Base-by-base conservation (phyloP, 1,140 invertebrate genomes). In the Lepidurus packardi region DNA sequence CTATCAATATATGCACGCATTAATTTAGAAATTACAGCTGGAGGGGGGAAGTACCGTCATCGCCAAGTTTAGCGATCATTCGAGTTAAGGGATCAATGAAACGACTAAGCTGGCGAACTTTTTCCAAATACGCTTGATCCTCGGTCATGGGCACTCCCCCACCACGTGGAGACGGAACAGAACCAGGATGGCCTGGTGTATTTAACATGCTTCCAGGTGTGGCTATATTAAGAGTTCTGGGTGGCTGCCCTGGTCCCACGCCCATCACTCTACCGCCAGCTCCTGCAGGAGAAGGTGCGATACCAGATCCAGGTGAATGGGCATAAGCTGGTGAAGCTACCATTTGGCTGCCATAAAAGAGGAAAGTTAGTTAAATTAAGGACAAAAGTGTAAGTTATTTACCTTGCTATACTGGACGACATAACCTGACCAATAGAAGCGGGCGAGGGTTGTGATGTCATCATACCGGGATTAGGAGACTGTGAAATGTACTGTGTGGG, bases 11-110 rank as follows among this genome's bases (percentile, higher is more conserved):
- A 78, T 34, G 80, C 43, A 80, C 77, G 73, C 42, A 73, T 76
- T 79, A 75, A 65, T 21, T 73, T 76, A 77, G 41, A 24, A 78
- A 73, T 78, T 43, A 16, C 75, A 25, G n/a, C 43, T n/a, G n/a
- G n/a, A 5, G 13, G 9, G 21, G 11, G 1, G 9, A 43, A 9
- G 16, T 45, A 82, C 92, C 92, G 85, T 96, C 94, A 84, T 91
- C 94, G 81, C 94, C 92, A 84, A 94, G 92, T 83, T 91, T 89
- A 73, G 90, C 89, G 79, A 97, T 93, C 91, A 96, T 94, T 81
- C 92, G 89, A 74, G 93, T 89, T 1, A 98, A 85, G 0, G 96
- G 94, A 80, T 97, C 96, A 81, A 97, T 95, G 83, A 96, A 98
- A 81, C 92, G 94, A 13, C 80, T 80, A 6, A 98, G 86, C 83